Base-by-base conservation (phyloP, 1,140 invertebrate species). In the Melanaphis sacchari region DNA sequence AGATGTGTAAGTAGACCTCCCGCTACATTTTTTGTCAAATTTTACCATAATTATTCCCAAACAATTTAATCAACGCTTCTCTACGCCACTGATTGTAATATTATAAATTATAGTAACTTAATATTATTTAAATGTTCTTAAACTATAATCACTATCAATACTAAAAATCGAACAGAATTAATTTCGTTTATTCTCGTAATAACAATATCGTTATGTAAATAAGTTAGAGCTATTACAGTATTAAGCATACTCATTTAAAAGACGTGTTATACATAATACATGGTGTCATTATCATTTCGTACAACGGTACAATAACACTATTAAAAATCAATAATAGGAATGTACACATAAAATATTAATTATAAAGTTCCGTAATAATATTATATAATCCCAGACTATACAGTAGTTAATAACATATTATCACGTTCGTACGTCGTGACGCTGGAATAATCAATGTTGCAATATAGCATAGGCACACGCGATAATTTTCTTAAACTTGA, bases 311-410 rank as follows among this genome's bases (percentile, higher is more conserved):
- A 46, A 31, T 88, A 88, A 46, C 40, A 26, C 40, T 46, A 41
- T 41, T 88, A 88, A 88, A 88, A 43, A 88, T 43, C 85, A 43
- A 43, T 43, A 40, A 88, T 88, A 46, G 36, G 15, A 88, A 88
- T 88, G 85, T 43, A 88, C 38, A 22, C 31, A 85, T 40, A 85
- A 76, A 76, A 76, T 76, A 76, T n/a, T n/a, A 76, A 76, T 76
- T 76, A 76, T 76, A 6, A 76, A n/a, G 31, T 76, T 76, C 59
- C 59, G 59, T 76, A n/a, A 76, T 36, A 76, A 36, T 40, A 82
- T 82, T 82, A 82, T 38, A 82, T 82, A 82, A 82, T 82, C 36
- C 24, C 7, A 82, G 22, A 40, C 76, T n/a, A 9, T 82, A 82
- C 8, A 38, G 22, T 82, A 82, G 46, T 1, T 18, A 49, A 49